Percentiles rank a stretch among this genome's conserved stretches.
Evolutionary conservation across 2,113 vertebrate species (phyloP).

Genomic region (Rhabdomys dilectus): DNA sequence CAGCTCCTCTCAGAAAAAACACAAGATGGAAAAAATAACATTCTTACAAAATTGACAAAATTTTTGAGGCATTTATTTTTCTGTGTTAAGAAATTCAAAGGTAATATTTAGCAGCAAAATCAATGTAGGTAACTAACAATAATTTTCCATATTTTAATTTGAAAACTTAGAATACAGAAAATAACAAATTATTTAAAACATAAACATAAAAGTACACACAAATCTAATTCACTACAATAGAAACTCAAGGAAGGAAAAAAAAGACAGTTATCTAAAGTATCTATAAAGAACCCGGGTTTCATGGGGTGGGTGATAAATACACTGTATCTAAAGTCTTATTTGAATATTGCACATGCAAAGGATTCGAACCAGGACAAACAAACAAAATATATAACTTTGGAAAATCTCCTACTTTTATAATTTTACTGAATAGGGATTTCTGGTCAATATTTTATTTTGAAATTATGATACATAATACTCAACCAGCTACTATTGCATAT

Average conservation of each 20-base stretch:
- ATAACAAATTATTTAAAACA: constrained; percentile 87
- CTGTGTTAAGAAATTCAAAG: constrained; percentile 82
- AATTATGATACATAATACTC: constrained; percentile 84
- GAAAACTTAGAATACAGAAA: constrained; percentile 90
- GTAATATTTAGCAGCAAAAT: constrained; percentile 84
- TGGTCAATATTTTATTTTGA: constrained; percentile 72
- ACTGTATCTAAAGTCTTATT: constrained; percentile 84
- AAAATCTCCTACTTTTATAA: constrained; percentile 76
- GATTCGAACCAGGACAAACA: constrained; percentile 87
- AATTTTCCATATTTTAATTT: constrained; percentile 84
- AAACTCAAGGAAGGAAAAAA: constrained; percentile 85
- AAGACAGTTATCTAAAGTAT: constrained; percentile 82
- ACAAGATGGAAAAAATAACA: constrained; percentile 81
- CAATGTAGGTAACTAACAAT: constrained; percentile 87
- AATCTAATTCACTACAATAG: constrained; percentile 85
- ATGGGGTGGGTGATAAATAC: constrained; percentile 79
- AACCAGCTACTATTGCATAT: constrained; percentile 85
- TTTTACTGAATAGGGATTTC: constrained; percentile 82
- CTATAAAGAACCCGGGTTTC: constrained; percentile 81
- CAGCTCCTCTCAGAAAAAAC: constrained; percentile 83
- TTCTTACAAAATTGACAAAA: constrained; percentile 87
- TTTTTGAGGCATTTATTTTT: constrained; percentile 85
- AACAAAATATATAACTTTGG: constrained; percentile 80
- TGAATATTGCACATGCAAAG: constrained; percentile 87
- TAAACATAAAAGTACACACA: constrained; percentile 87